phyloP scores from a whole-genome alignment of 23 tunicate species.

The Styela clava region DNA sequence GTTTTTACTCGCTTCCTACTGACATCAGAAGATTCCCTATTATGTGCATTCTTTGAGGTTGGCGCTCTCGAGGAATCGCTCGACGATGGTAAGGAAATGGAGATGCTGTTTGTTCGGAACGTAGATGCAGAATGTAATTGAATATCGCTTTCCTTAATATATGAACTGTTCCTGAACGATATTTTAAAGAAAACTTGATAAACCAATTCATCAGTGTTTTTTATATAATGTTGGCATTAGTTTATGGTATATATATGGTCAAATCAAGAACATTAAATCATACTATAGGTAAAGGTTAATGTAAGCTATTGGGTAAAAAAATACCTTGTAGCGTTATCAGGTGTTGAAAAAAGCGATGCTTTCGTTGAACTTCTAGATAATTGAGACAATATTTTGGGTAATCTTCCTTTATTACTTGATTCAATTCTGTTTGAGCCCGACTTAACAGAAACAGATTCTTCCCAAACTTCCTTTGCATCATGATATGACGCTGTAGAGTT shows the following conservation, averaged over 20 bases:
- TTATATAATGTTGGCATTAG: too few relatives aligned
- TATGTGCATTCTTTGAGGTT: neutral
- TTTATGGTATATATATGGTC: too few relatives aligned
- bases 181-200: too few relatives aligned
- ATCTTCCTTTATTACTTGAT: neutral
- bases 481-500: neutral
- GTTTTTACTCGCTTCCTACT: slow-evolving; percentile 48
- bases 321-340: neutral
- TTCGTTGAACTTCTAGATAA: neutral
- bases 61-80: neutral
- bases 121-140: neutral
- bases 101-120: neutral
- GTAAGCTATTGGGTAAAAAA: too few relatives aligned
- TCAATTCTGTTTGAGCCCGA: neutral
- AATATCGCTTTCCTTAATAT: neutral
- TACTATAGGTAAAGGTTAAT: too few relatives aligned
- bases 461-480: neutral
- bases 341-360: neutral
- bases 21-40: slow-evolving; percentile 31
- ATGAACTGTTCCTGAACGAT: neutral
- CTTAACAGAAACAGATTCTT: neutral
- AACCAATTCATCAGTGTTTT: too few relatives aligned
- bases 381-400: neutral
- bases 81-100: neutral
- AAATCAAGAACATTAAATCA: too few relatives aligned